phyloP scores from a whole-genome alignment of 1,140 invertebrate species.

The Drosophila biarmipes region DNA sequence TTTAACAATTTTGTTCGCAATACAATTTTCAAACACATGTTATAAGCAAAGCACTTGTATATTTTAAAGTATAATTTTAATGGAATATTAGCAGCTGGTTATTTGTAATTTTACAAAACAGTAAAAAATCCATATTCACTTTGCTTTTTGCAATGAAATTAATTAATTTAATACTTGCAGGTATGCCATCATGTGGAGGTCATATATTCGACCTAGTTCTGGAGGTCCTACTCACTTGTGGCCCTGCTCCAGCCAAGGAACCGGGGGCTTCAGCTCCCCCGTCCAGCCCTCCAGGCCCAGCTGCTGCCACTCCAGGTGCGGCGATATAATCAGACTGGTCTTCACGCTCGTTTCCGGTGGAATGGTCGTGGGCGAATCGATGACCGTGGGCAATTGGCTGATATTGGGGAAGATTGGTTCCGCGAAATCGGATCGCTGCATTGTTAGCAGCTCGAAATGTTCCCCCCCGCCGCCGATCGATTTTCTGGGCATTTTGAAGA shows the following conservation, averaged over 20 bases:
- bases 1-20: no score
- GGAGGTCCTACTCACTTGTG: conserved; percentile 46
- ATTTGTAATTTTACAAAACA: background rate
- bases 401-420: conserved; percentile 77
- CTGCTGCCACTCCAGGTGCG: conserved; percentile 47
- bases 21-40: background rate
- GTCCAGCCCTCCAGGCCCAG: conserved; percentile 74
- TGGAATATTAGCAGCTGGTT: background rate
- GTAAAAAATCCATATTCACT: background rate
- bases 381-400: conserved; percentile 7
- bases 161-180: background rate
- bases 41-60: background rate
- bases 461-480: conserved; percentile 2
- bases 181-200: background rate
- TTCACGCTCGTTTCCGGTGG: conserved; percentile 45
- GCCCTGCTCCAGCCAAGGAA: conserved; percentile 38
- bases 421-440: conserved; percentile 70
- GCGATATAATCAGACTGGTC: conserved; percentile 19
- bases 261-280: conserved; percentile 55
- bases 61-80: background rate
- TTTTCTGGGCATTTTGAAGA: conserved; percentile 69
- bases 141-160: no score
- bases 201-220: background rate
- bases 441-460: conserved; percentile 52
- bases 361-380: conserved; percentile 2